A percentile compares a stretch with the other conserved stretches of the same genome.
phyloP scores from a whole-genome alignment of 2,797 vertebrate genomes.

The Brotula barbata region DNA sequence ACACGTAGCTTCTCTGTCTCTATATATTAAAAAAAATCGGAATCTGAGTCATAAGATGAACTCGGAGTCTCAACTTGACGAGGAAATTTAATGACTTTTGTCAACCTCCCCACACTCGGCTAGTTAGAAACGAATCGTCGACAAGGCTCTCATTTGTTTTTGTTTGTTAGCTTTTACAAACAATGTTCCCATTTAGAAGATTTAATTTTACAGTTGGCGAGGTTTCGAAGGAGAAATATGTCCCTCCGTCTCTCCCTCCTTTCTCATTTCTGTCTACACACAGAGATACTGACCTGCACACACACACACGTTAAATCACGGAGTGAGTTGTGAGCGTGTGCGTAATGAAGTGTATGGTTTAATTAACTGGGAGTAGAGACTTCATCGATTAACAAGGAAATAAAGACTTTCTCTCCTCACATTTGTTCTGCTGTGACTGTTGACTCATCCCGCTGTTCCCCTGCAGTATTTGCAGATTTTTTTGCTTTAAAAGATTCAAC shows the following conservation, averaged over 20 bases:
- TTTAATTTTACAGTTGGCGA: constrained; percentile 54
- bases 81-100: constrained; percentile 9
- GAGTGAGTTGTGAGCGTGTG: not conserved
- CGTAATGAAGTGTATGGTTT: constrained; percentile 43
- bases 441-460: not conserved
- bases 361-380: constrained; percentile 37
- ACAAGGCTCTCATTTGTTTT: constrained; percentile 34
- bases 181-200: constrained; percentile 16
- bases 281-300: not conserved
- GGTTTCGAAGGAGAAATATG: constrained; percentile 27
- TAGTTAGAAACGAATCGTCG: constrained; percentile 30
- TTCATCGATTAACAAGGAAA: constrained; percentile 17
- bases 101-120: constrained; percentile 9
- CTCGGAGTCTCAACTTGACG: not conserved
- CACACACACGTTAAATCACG: not conserved
- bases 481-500: not conserved
- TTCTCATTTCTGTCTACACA: not conserved
- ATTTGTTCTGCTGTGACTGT: not conserved
- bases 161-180: constrained; percentile 38
- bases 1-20: too few relatives aligned
- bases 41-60: not conserved
- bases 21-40: not conserved
- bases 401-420: constrained; percentile 9
- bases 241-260: not conserved
- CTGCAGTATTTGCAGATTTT: too few relatives aligned